phyloP scores from a whole-genome alignment of 1,140 invertebrate species.

The Chrysomallon squamiferum region DNA sequence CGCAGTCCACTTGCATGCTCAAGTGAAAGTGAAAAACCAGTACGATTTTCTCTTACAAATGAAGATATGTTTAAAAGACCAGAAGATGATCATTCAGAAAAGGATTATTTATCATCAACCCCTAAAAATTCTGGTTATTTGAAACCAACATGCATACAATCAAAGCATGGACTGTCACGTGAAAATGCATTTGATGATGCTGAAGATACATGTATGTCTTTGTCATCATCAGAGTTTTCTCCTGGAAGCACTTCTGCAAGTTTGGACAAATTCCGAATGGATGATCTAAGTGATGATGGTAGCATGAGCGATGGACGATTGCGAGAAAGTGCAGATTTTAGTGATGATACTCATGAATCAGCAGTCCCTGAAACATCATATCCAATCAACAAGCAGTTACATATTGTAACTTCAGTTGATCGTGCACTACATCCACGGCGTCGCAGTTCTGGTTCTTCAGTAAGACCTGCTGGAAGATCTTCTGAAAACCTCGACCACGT shows the following conservation, averaged over 20 bases:
- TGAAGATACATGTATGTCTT: constrained; percentile 35
- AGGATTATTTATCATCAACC: not conserved
- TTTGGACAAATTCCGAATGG: constrained; percentile 34
- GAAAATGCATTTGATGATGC: constrained; percentile 30
- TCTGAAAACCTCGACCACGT: constrained; percentile 16
- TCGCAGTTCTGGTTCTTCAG: constrained; percentile 1
- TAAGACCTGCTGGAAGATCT: constrained; percentile 3
- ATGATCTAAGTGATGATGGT: constrained; percentile 48
- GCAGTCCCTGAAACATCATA: constrained; percentile 30
- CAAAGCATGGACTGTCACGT: not conserved
- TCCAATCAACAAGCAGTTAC: constrained; percentile 38
- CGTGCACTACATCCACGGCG: constrained; percentile 17
- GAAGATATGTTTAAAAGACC: constrained; percentile 5
- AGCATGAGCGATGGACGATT: constrained; percentile 32
- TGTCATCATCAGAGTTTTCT: constrained; percentile 44
- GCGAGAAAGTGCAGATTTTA: constrained; percentile 39
- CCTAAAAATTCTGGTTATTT: not conserved
- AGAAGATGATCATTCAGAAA: not conserved
- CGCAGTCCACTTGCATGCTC: not conserved
- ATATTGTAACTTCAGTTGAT: constrained; percentile 42
- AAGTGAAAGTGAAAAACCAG: not conserved
- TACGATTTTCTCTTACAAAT: not conserved
- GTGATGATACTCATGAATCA: constrained; percentile 36
- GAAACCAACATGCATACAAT: not conserved
- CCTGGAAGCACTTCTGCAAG: constrained; percentile 38